These are phyloP conservation scores for Parelbella ahira DNA, from an alignment of 2,888 invertebrate species.

Conservation along the genomic window DNA sequence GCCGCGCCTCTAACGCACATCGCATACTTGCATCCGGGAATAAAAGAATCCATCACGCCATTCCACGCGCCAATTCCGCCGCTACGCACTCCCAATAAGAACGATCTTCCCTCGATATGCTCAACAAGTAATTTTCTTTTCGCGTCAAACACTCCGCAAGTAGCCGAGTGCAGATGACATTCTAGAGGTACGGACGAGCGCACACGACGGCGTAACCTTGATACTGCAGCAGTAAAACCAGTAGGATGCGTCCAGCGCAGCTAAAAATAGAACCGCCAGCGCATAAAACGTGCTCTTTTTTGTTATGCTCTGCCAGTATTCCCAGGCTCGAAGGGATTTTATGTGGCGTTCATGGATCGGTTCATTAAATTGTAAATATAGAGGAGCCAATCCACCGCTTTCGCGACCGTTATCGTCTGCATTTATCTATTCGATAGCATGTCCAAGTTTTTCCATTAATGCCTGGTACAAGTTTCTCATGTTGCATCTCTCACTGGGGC, in stretches of 20 bases:
- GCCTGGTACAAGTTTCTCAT: slow-evolving; percentile 14
- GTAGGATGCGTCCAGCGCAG: slow-evolving; percentile 68
- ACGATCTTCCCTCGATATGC: slow-evolving; percentile 33
- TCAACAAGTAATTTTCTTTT: slow-evolving; percentile 40
- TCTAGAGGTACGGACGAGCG: slow-evolving; percentile 46
- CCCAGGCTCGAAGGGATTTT: slow-evolving; percentile 61
- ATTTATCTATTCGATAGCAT: slow-evolving; percentile 28
- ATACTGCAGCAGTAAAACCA: slow-evolving; percentile 67
- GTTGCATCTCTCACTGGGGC: slow-evolving; percentile 15
- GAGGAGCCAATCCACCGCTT: slow-evolving; percentile 34
- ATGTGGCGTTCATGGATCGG: slow-evolving; percentile 51
- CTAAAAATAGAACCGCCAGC: slow-evolving; percentile 68
- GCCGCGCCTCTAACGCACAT: slow-evolving; percentile 35
- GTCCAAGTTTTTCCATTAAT: slow-evolving; percentile 24
- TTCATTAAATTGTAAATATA: slow-evolving; percentile 60
- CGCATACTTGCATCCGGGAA: slow-evolving; percentile 67
- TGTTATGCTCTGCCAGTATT: slow-evolving; percentile 55
- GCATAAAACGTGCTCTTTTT: slow-evolving; percentile 66
- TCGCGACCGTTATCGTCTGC: slow-evolving; percentile 38
- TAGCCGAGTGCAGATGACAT: slow-evolving; percentile 58
- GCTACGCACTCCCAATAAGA: slow-evolving; percentile 37
- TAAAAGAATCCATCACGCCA: slow-evolving; percentile 37
- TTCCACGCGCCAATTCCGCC: slow-evolving; percentile 31
- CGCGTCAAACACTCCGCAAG: slow-evolving; percentile 41
- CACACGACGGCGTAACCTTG: slow-evolving; percentile 60